phyloP scores from a whole-genome alignment of 2,113 vertebrate species.

The Oceanites oceanicus region DNA sequence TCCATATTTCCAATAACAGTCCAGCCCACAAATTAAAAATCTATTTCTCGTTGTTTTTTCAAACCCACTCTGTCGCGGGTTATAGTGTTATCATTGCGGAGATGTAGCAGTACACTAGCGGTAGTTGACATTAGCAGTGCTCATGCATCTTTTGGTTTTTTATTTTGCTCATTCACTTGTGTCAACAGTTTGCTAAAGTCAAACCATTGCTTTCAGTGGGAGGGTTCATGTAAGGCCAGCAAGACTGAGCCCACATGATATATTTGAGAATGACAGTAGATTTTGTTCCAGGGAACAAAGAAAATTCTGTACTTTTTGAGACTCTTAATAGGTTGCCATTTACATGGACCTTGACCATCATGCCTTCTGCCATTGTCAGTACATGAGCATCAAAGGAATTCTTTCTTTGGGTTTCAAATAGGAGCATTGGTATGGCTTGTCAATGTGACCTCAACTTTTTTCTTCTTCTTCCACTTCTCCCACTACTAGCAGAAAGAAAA shows the following conservation, averaged over 20 bases:
- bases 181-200: neutral
- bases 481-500: constrained; percentile 60
- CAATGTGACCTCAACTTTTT: constrained; percentile 3
- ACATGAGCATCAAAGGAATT: constrained; percentile 21
- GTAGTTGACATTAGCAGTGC: neutral
- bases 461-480: constrained; percentile 45
- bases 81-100: neutral
- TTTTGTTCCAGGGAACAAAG: constrained; percentile 28
- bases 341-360: neutral
- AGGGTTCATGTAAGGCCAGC: neutral
- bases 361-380: constrained; percentile 32
- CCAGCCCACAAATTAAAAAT: constrained; percentile 28
- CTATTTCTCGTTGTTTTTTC: constrained; percentile 31
- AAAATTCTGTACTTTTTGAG: constrained; percentile 2
- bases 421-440: constrained; percentile 22
- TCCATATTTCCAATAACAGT: constrained; percentile 36
- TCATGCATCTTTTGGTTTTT: neutral
- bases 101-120: constrained; percentile 40
- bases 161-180: neutral
- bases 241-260: neutral
- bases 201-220: neutral
- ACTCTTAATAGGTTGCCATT: constrained; percentile 50
- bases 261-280: constrained; percentile 1
- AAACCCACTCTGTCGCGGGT: neutral
- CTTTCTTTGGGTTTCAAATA: constrained; percentile 27